Conservation (phyloP, 2,797 vertebrate genomes). For the Hydrolagus colliei region DNA sequence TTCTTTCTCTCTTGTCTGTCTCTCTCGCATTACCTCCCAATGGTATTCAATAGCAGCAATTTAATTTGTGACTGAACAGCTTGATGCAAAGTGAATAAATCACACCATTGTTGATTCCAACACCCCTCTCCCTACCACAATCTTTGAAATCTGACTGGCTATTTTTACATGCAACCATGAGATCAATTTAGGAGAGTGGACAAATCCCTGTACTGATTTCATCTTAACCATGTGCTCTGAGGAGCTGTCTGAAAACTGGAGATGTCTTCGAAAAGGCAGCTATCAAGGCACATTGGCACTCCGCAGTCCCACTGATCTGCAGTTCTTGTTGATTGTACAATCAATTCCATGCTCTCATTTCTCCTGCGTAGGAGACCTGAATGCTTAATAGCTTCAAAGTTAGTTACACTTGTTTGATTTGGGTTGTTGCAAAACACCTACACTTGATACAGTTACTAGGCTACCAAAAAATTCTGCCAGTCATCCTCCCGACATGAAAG, state of each 20-base stretch:
- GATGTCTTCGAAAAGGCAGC: background rate
- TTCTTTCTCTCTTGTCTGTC: too few relatives aligned
- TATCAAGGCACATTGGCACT: background rate
- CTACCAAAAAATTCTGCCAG: too few relatives aligned
- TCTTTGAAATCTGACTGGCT: background rate
- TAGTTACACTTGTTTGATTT: too few relatives aligned
- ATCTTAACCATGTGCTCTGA: background rate
- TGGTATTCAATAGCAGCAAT: slow-evolving; percentile 5
- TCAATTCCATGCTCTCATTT: too few relatives aligned
- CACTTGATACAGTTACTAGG: too few relatives aligned
- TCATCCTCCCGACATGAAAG: too few relatives aligned
- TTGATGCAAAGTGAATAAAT: slow-evolving; percentile 26
- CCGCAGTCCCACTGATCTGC: too few relatives aligned
- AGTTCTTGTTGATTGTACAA: too few relatives aligned
- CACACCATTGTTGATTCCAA: background rate
- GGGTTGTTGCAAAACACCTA: too few relatives aligned
- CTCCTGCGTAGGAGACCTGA: too few relatives aligned
- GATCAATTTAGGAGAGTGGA: background rate
- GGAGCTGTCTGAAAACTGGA: background rate
- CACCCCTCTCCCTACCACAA: background rate
- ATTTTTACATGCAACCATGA: background rate
- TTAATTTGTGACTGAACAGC: background rate
- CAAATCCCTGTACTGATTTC: background rate
- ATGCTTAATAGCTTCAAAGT: too few relatives aligned
- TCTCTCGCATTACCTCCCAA: background rate